Base-by-base conservation (phyloP, 2,888 invertebrate genomes). In the Luffia ferchaultella region DNA sequence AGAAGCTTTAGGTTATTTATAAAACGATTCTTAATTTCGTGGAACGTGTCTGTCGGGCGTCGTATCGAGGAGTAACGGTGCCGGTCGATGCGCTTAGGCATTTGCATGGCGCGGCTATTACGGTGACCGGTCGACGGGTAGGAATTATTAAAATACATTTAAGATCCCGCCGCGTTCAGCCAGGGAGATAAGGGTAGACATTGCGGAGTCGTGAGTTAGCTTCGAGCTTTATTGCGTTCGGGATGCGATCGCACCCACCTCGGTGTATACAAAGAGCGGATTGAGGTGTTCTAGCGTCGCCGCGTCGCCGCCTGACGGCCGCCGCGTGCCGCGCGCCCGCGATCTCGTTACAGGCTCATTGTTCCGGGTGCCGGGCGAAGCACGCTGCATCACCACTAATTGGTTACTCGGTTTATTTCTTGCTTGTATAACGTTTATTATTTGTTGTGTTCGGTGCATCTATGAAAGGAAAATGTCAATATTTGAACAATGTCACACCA, bases 61-160 rank as follows among this genome's bases (percentile, higher is more conserved):
- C 63, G 65, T 78, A 78, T 76, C 74, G 65, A 7, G 12, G 64
- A 61, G 64, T 78, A 79, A 79, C 79, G 76, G 78, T 73, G 66
- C 62, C 62, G 49, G 45, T 60, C 60, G 58, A 30, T 67, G 68
- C 66, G 67, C 65, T 66, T 67, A 65, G n/a, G 70, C 65, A 76
- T 80, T 79, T 79, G 79, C 78, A 78, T 79, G 73, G 73, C 69
- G 69, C 67, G 70, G 68, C 73, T 73, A 76, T 78, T 77, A 77
- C 67, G 63, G 69, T 65, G 65, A 73, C 72, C 64, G 67, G 69
- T 72, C 64, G 67, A 68, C 67, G 66, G 70, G 70, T 71, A 70
- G 75, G 76, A 73, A 73, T 77, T 78, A 78, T 78, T 80, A 76
- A 78, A 79, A 78, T 76, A 73, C 72, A 67, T 75, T 77, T 74